Conservation (phyloP, 2,797 vertebrate genomes). For the Platalea minor region DNA sequence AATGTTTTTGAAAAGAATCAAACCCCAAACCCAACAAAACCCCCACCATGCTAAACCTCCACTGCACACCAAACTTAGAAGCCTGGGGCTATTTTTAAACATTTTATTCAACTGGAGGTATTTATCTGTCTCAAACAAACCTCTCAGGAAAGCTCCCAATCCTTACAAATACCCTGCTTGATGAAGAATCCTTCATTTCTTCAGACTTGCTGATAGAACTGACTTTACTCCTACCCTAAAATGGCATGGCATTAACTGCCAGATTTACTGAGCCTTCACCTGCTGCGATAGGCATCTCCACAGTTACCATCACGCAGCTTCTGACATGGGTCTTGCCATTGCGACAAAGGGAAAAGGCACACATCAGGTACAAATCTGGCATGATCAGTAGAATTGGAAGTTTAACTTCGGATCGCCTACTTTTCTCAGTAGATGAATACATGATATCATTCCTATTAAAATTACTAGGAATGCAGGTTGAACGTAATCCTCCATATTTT, state of each 20-base stretch:
- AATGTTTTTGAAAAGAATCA: background rate
- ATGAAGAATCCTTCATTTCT: background rate
- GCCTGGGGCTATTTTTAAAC: background rate
- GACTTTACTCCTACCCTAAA: background rate
- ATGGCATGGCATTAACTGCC: background rate
- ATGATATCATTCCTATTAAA: background rate
- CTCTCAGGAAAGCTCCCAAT: background rate
- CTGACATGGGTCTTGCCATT: background rate
- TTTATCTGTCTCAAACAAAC: background rate
- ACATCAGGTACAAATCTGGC: background rate
- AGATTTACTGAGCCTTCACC: background rate
- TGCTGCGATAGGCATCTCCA: background rate
- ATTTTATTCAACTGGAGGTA: no score
- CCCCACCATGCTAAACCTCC: rapidly evolving
- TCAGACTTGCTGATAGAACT: background rate
- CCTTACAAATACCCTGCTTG: background rate
- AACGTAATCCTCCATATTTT: background rate
- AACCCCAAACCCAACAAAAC: background rate
- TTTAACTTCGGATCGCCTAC: background rate
- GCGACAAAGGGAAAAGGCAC: background rate
- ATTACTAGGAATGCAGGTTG: background rate
- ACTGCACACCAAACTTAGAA: background rate
- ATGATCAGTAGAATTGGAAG: background rate
- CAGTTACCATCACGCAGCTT: background rate
- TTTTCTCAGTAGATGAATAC: background rate